phyloP scores from a whole-genome alignment of 2,888 invertebrate genomes.

The Taphrorychus bicolor region DNA sequence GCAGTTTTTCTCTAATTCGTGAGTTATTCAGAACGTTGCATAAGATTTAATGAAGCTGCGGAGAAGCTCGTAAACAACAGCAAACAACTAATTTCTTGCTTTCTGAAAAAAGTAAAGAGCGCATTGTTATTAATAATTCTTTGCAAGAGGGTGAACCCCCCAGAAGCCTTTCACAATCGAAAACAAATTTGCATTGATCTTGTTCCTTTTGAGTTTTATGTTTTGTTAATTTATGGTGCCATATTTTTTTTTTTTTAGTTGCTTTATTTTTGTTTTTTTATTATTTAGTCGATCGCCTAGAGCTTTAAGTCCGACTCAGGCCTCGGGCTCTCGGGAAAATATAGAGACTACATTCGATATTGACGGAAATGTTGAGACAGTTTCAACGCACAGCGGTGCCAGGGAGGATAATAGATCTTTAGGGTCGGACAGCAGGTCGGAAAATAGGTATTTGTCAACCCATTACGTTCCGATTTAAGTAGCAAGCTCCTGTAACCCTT shows the following conservation, averaged over 20 bases:
- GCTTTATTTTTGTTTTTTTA: constrained; percentile 41
- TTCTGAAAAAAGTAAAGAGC: no score
- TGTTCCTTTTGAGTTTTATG: constrained; percentile 4
- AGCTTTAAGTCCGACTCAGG: constrained; percentile 59
- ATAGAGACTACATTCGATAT: constrained; percentile 88
- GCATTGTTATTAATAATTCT: neutral
- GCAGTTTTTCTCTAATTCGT: no score
- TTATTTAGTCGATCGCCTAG: constrained; percentile 57
- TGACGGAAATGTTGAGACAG: constrained; percentile 91
- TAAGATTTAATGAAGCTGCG: no score
- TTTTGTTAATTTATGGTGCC: constrained; percentile 12
- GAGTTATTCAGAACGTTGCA: neutral
- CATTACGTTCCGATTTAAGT: no score
- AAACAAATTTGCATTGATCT: no score
- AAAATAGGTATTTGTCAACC: constrained; percentile 81
- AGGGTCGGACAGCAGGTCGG: constrained; percentile 72
- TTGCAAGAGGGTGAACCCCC: no score
- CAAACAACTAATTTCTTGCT: neutral
- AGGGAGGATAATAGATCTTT: constrained; percentile 68
- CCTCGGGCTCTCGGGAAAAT: constrained; percentile 68
- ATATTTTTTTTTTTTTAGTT: constrained; percentile 38
- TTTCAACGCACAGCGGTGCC: constrained; percentile 84
- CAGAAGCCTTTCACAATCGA: no score
- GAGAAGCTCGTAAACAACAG: neutral
- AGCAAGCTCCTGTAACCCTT: no score